A percentile compares a stretch with the other conserved stretches of the same genome.
These are phyloP conservation scores for Lepisosteus osseus DNA, from an alignment of 2,113 vertebrate species.

Conservation along the genomic window DNA sequence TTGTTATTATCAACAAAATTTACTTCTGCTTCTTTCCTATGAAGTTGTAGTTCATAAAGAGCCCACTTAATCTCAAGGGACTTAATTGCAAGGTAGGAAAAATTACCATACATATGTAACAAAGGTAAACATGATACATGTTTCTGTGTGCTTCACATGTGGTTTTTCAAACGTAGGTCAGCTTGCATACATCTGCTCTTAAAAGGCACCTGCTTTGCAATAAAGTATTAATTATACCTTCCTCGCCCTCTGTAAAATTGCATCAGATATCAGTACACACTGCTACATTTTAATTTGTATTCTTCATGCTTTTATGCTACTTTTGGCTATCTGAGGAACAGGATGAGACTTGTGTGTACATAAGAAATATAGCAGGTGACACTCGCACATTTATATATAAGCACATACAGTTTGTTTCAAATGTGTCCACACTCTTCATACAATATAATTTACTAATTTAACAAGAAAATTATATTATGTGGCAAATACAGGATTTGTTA, in stretches of 20 bases:
- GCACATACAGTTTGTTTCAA: no score
- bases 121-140: slow-evolving; percentile 66
- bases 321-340: slow-evolving; percentile 60
- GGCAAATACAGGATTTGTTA: no score
- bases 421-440: no score
- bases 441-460: no score
- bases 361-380: slow-evolving; percentile 43
- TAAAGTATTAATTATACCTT: slow-evolving; percentile 77
- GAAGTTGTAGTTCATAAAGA: slow-evolving; percentile 57
- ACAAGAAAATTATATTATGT: no score
- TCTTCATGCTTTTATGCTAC: slow-evolving; percentile 54
- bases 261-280: slow-evolving; percentile 63
- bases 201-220: slow-evolving; percentile 65
- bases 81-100: slow-evolving; percentile 57
- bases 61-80: slow-evolving; percentile 66
- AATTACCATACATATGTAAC: slow-evolving; percentile 65
- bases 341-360: slow-evolving; percentile 58
- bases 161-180: slow-evolving; percentile 67
- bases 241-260: slow-evolving; percentile 63
- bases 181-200: slow-evolving; percentile 66
- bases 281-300: slow-evolving; percentile 61
- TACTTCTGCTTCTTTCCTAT: slow-evolving; percentile 59
- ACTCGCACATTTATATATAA: no score
- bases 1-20: slow-evolving; percentile 61
- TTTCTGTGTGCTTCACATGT: slow-evolving; percentile 63